A percentile compares a stretch with the other conserved stretches of the same genome.
Conservation (phyloP, 1,140 invertebrate species). For the Ericerus pela region DNA sequence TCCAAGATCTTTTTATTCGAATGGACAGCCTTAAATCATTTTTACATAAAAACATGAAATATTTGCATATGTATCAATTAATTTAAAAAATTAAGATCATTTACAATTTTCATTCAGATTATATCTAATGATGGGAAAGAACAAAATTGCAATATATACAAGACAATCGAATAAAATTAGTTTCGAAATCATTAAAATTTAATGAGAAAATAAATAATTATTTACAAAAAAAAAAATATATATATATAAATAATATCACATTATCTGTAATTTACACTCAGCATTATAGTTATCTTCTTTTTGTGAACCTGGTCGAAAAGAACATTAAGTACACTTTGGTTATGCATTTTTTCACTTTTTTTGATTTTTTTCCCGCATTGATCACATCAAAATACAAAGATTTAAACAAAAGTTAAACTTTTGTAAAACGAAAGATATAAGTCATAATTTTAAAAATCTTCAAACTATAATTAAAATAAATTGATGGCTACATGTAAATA, state of each 20-base stretch:
- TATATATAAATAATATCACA: constrained; percentile 12
- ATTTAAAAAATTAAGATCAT: no score
- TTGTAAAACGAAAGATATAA: background rate
- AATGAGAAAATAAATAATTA: background rate
- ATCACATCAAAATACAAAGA: background rate
- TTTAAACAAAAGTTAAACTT: background rate
- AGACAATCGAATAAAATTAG: constrained; percentile 6
- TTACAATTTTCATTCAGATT: no score
- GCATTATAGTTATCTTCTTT: background rate
- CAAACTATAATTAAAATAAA: background rate
- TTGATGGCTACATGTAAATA: no score
- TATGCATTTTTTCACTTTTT: background rate
- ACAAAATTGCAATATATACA: no score
- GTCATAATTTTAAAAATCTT: background rate
- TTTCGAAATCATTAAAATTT: background rate
- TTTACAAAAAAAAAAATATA: background rate
- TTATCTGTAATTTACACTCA: background rate
- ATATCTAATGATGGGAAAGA: no score
- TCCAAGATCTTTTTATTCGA: no score
- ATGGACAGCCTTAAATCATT: no score
- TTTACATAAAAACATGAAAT: no score
- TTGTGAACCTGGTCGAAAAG: background rate
- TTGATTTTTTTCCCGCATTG: background rate
- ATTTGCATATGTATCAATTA: no score
- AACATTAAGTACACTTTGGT: constrained; percentile 1